Base-by-base conservation (phyloP, 2,888 invertebrate species). In the Diarsia rubi region DNA sequence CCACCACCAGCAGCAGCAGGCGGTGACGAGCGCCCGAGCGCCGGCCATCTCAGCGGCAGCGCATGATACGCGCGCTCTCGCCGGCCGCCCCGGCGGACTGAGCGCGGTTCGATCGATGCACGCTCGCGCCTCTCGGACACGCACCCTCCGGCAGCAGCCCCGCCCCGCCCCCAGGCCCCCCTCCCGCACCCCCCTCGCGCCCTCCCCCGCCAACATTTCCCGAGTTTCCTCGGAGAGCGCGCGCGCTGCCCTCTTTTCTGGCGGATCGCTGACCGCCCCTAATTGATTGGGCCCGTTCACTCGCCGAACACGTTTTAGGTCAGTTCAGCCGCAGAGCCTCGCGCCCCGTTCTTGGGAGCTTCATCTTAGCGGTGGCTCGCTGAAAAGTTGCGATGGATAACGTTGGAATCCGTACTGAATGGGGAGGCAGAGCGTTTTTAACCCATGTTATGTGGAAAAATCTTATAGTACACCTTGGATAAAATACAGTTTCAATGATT, bases 11-110 rank as follows among this genome's bases (percentile, higher is more conserved):
- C 94, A 95, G 93, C 93, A 95, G 94, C 94, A 95, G 94, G 93
- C 96, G 96, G 95, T 94, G 92, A 95, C 94, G 95, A 96, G 96
- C 96, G 96, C 95, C 96, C 96, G 96, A 95, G 95, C 95, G 96
- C 96, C 96, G 96, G 96, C 95, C 97, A 96, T 96, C 71, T 95
- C 92, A 96, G 95, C 94, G 96, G 91, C 93, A 94, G 95, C 96
- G 96, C 97, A 96, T 96, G 93, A 94, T 91, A 95, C 95, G 95
- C 93, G 96, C 96, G 96, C 95, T 95, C 95, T 94, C 92, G 95
- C 96, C 96, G 96, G 96, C 96, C 96, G 96, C 95, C 95, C 96
- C 96, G 96, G 95, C 96, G 94, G 95, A 96, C 96, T 96, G 94
- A 92, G 88, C 89, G 90, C 89, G 91, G 91, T 87, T 88, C 88